Evolutionary conservation across 2,888 invertebrate genomes (phyloP), one percentile per base, ranked within the genome.

Genomic region (Drosophila quinaria): DNA sequence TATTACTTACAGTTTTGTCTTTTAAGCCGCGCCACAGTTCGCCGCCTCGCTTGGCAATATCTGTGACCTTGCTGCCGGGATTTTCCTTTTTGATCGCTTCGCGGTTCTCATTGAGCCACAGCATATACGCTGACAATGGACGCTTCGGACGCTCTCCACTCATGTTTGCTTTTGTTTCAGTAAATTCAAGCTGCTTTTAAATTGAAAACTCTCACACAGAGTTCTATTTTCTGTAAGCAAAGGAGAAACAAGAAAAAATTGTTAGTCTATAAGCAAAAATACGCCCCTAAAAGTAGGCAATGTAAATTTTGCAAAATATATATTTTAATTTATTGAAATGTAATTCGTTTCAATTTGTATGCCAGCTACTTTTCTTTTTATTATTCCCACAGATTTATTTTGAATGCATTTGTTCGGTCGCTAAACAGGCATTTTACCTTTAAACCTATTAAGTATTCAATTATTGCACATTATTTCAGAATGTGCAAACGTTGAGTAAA

Each of bases 1-100:
- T 50, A 35, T 17, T 0, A 86, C 91, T 86, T 94, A 97, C 97
- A 72, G 96, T 95, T 94, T 98, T 98, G 91, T 97, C 97, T 89
- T 96, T 96, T 91, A 98, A 93, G 69, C 95, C 96, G 88, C 97
- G 96, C 99, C 99, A 99, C 94, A 98, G 94, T 94, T 99, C 98
- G 39, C 99, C 99, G 70, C 96, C 99, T 90, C 97, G 97, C 93
- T 98, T 98, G 51, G 98, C 96, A 68, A 99, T 95, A 91, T 99
- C 99, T 15, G 97, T 97, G 37, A 99, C 95, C 90, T 96, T 95
- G 78, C 98, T 96, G 75, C 98, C 98, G 37, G 99, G 98, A 94
- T 97, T 95, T 46, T 98, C 97, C 61, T 96, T 94, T 93, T 98
- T 99, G 80, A 99, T 97, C 80, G 94, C 93, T 89, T 98, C 97